Evolutionary conservation across 2,113 vertebrate species (phyloP).

Genomic region (Pelmatolapia mariae): DNA sequence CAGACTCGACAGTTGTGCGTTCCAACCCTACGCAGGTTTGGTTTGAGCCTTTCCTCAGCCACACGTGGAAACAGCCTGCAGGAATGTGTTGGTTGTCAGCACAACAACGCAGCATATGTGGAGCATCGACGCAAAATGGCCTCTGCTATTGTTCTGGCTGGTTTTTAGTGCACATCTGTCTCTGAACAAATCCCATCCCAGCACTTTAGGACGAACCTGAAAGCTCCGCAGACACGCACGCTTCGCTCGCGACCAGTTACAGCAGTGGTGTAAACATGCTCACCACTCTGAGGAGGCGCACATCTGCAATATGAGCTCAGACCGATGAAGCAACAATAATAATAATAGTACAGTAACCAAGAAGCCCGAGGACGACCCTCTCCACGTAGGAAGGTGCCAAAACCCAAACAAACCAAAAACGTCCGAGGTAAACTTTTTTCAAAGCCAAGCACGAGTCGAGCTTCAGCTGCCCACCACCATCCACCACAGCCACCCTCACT

Average conservation of each 20-base stretch:
- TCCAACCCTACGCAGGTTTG: background rate
- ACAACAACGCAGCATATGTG: background rate
- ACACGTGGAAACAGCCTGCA: background rate
- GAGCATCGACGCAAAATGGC: background rate
- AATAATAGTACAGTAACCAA: background rate
- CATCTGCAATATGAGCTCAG: slow-evolving; percentile 7
- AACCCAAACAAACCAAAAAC: background rate
- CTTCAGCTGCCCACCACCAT: background rate
- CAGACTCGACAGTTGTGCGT: background rate
- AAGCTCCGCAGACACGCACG: background rate
- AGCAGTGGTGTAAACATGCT: background rate
- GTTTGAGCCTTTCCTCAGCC: background rate
- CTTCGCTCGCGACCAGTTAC: background rate
- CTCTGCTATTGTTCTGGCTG: background rate
- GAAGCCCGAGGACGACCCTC: background rate
- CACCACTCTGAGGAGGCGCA: slow-evolving; percentile 1
- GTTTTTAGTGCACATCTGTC: background rate
- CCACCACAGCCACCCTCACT: background rate
- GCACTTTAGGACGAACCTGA: background rate
- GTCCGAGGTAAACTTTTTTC: background rate
- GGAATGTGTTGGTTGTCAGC: slow-evolving; percentile 1
- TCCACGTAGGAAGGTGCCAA: background rate
- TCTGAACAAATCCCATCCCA: background rate
- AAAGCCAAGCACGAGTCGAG: background rate
- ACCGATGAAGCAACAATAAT: background rate